Percentiles rank a stretch among this genome's conserved stretches.
Conservation (phyloP, 2,888 invertebrate genomes). For the Eupithecia pulchellata region DNA sequence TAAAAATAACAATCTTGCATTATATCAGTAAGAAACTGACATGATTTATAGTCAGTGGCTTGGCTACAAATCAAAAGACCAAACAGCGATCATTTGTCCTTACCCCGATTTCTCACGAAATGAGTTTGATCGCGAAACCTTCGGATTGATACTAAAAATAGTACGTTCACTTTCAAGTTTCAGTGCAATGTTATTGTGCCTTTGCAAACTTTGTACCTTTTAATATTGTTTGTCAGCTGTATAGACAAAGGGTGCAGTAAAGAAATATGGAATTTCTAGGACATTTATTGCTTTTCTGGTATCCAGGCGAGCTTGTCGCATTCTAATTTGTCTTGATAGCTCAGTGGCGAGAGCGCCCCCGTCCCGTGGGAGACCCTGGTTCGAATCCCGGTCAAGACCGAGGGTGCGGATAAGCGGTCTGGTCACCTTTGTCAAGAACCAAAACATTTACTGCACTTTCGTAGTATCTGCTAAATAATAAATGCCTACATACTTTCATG, state of each 20-base stretch:
- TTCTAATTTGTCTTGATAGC: slow-evolving; percentile 83
- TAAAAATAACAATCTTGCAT: slow-evolving; percentile 50
- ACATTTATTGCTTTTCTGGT: slow-evolving; percentile 35
- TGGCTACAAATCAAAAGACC: slow-evolving; percentile 56
- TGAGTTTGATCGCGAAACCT: slow-evolving; percentile 65
- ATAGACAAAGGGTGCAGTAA: slow-evolving; percentile 12
- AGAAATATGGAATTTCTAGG: background rate
- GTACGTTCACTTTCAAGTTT: slow-evolving; percentile 64
- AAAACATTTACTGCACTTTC: slow-evolving; percentile 63
- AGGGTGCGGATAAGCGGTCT: slow-evolving; percentile 65
- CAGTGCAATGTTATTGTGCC: slow-evolving; percentile 42
- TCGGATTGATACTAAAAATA: slow-evolving; percentile 50
- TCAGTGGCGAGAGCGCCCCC: slow-evolving; percentile 83
- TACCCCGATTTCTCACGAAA: slow-evolving; percentile 66
- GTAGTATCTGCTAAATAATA: slow-evolving; percentile 65
- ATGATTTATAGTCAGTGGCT: slow-evolving; percentile 50
- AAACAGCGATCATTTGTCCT: slow-evolving; percentile 65
- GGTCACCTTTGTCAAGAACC: slow-evolving; percentile 44
- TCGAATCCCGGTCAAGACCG: slow-evolving; percentile 84
- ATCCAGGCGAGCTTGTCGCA: slow-evolving; percentile 62
- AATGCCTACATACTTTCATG: slow-evolving; percentile 74
- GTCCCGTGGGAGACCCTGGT: slow-evolving; percentile 79
- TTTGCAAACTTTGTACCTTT: slow-evolving; percentile 11
- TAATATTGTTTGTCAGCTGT: slow-evolving; percentile 19
- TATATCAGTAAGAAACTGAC: slow-evolving; percentile 50